phyloP scores from a whole-genome alignment of 2,888 invertebrate species.

The Merodon equestris region DNA sequence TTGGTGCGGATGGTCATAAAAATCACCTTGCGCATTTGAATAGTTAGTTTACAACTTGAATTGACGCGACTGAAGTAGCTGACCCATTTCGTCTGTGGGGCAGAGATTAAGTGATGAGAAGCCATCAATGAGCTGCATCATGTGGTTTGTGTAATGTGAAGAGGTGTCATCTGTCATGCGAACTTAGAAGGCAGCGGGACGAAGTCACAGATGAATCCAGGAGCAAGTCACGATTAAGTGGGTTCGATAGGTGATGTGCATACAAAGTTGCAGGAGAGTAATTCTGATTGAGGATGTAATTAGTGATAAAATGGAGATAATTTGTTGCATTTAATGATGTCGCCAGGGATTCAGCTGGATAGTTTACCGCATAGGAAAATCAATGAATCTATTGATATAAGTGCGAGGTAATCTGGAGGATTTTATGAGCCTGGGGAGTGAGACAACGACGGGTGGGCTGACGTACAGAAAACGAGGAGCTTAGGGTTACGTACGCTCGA shows the following conservation, averaged over 20 bases:
- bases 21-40: constrained; percentile 12
- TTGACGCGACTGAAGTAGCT: constrained; percentile 17
- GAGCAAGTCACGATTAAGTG: constrained; percentile 7
- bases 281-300: constrained; percentile 37
- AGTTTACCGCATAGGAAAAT: too few relatives aligned
- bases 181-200: constrained; percentile 1
- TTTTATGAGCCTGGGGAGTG: too few relatives aligned
- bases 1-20: constrained; percentile 11
- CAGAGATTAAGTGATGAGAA: constrained; percentile 9
- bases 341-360: not conserved
- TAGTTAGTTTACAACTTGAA: constrained; percentile 12
- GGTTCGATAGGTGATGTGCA: not conserved
- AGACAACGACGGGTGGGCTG: too few relatives aligned
- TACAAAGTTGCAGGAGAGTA: not conserved
- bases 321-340: constrained; percentile 26
- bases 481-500: too few relatives aligned
- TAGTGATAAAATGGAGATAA: constrained; percentile 28
- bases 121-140: not conserved
- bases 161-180: constrained; percentile 17
- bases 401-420: too few relatives aligned
- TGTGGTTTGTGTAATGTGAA: not conserved
- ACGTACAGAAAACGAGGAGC: too few relatives aligned
- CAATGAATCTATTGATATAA: too few relatives aligned
- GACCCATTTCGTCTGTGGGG: constrained; percentile 29
- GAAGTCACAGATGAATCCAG: not conserved